Conservation (phyloP, 2,888 invertebrate genomes). For the Diaphora mendica region DNA sequence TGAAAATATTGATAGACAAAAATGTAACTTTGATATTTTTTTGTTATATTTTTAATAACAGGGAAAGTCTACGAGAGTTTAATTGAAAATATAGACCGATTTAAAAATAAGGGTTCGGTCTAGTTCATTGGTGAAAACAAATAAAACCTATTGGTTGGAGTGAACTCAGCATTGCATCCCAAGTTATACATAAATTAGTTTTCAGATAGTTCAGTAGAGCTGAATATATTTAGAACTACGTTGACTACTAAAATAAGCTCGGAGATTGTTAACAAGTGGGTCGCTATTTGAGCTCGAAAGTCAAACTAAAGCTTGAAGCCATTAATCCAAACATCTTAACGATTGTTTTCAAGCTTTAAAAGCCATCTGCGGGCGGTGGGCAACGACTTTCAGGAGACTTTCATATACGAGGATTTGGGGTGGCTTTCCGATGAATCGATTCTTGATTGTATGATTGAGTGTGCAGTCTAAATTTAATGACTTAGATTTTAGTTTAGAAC, state of each 20-base stretch:
- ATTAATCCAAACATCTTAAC: constrained; percentile 72
- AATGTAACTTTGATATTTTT: neutral
- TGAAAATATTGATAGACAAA: neutral
- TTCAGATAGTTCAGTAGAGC: constrained; percentile 39
- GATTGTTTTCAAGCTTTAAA: constrained; percentile 76
- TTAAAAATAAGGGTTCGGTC: too few relatives aligned
- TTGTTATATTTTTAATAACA: neutral
- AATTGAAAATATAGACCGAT: too few relatives aligned
- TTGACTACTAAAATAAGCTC: constrained; percentile 56
- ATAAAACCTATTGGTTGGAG: constrained; percentile 30
- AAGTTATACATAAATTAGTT: constrained; percentile 55
- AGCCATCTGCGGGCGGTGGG: constrained; percentile 68
- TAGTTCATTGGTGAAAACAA: constrained; percentile 23
- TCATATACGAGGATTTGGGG: constrained; percentile 60
- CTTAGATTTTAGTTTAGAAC: constrained; percentile 27
- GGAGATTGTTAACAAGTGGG: constrained; percentile 49
- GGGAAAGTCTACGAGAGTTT: neutral
- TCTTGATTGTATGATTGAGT: constrained; percentile 60
- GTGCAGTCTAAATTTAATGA: constrained; percentile 30
- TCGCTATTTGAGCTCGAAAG: constrained; percentile 40
- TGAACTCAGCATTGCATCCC: constrained; percentile 31
- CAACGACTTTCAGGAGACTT: constrained; percentile 60
- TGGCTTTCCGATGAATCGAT: constrained; percentile 60
- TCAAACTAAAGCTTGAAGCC: constrained; percentile 51
- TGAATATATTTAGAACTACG: constrained; percentile 40